A percentile compares a stretch with the other conserved stretches of the same genome.
phyloP scores from a whole-genome alignment of 2,113 vertebrate species.

The Pedetes capensis region DNA sequence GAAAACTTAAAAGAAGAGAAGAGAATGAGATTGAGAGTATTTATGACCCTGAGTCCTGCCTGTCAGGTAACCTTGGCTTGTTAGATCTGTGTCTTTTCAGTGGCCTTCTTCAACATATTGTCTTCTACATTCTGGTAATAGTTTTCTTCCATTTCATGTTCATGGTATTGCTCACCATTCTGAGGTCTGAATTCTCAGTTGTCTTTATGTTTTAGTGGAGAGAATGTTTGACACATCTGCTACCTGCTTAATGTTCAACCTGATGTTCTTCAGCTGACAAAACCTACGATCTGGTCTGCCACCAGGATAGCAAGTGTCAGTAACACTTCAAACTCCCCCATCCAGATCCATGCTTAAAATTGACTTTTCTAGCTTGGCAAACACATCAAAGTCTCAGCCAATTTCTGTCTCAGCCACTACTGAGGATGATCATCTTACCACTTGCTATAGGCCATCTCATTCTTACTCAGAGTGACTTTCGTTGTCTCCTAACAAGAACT shows the following conservation, averaged over 20 bases:
- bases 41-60: background rate
- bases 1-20: background rate
- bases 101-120: background rate
- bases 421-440: background rate
- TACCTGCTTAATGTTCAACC: background rate
- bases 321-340: background rate
- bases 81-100: background rate
- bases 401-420: background rate
- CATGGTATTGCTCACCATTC: background rate
- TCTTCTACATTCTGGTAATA: background rate
- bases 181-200: background rate
- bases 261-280: background rate
- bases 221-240: background rate
- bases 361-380: background rate
- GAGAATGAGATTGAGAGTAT: background rate
- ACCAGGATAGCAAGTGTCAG: background rate
- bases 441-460: background rate
- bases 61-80: background rate
- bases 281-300: background rate
- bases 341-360: background rate
- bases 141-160: background rate
- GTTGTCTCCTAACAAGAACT: background rate
- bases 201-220: background rate
- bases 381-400: background rate
- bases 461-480: background rate